Evolutionary conservation across 2,797 vertebrate species (phyloP), one percentile per base, ranked within the genome.

Genomic region (Cichlasoma orientale): DNA sequence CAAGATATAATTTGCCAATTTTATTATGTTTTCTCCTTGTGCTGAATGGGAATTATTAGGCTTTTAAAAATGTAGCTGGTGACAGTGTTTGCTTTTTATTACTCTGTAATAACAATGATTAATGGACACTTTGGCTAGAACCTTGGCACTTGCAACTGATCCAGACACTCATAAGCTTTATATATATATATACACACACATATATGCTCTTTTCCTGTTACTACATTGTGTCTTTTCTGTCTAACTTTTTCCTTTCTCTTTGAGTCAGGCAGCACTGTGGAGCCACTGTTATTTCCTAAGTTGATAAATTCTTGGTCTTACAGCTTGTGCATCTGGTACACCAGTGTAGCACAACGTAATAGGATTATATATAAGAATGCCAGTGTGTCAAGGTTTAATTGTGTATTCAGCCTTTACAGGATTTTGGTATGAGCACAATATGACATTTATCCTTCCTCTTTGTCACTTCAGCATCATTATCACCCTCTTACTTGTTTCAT

Each of bases 51-150:
- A 84, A 80, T 89, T 91, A 92, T 84, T 86, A 82, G 77, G 50
- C 84, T 86, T 91, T 92, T 89, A 82, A 91, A 92, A 90, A 71
- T 66, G 27, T 79, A 81, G 84, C 77, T 56, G 57, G 74, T 86
- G 74, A 75, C 44, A 29, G 38, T 66, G 70, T 80, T 76, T 78
- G 59, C 41, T 59, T 86, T 92, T 88, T 88, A 89, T 90, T 77
- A 82, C 77, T 44, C 53, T 10, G 52, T 84, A 89, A 88, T 77
- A 86, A 80, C 33, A 77, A 25, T 90, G 88, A 92, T 89, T 89
- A 87, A 91, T 82, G 68, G 84, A 76, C 66, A 72, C 78, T 81
- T 58, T 80, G 72, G 59, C 38, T 38, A 38, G 36, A 38, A 38
- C 36, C 11, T 12, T 38, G 36, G 36, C 36, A 36, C 33, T 36